phyloP scores from a whole-genome alignment of 1,140 invertebrate genomes.

The Trachelipus rathkii region DNA sequence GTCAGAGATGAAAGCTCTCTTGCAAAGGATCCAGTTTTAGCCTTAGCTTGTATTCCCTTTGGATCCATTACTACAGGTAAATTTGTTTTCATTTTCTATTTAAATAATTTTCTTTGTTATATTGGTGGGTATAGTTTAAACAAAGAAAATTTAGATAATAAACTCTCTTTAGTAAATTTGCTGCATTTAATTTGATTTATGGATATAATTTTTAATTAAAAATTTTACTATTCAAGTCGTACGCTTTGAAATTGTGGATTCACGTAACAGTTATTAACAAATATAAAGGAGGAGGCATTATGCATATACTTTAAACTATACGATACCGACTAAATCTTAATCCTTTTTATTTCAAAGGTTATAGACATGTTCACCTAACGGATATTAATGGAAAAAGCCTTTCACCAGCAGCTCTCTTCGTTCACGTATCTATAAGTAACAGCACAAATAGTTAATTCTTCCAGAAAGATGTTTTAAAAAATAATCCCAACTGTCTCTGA shows the following conservation, averaged over 20 bases:
- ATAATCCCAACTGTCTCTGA: too few species aligned
- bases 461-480: too few species aligned
- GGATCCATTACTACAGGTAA: conserved; percentile 54
- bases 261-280: too few species aligned
- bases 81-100: conserved; percentile 9
- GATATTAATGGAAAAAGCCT: conserved; percentile 48
- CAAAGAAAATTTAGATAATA: too few species aligned
- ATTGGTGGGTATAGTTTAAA: too few species aligned
- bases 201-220: background rate
- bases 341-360: conserved; percentile 49
- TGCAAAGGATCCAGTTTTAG: conserved; percentile 51
- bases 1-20: conserved; percentile 55
- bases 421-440: conserved; percentile 48
- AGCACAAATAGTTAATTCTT: too few species aligned
- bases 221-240: too few species aligned
- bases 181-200: background rate
- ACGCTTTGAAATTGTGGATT: too few species aligned
- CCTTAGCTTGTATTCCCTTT: conserved; percentile 50
- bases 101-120: too few species aligned
- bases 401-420: conserved; percentile 52
- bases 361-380: conserved; percentile 52
- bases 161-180: background rate
- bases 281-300: too few species aligned
- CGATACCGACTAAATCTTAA: conserved; percentile 16
- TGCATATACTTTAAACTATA: too few species aligned